Evolutionary conservation across 2,113 vertebrate genomes (phyloP).

Genomic region (Python bivittatus): DNA sequence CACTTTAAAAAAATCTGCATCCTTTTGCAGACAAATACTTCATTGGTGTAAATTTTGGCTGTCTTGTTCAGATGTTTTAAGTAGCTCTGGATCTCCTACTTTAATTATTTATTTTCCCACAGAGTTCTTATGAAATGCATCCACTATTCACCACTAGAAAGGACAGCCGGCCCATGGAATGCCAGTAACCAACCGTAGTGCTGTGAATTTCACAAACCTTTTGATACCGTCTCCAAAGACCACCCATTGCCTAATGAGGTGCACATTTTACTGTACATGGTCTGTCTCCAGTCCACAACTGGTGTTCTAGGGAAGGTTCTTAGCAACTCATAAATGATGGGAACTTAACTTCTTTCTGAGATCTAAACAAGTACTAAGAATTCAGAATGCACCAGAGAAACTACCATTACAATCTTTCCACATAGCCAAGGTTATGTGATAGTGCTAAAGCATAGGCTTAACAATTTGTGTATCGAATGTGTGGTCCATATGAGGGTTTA

Average conservation of each 20-base stretch:
- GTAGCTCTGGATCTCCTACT: background rate
- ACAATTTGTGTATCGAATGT: background rate
- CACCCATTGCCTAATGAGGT: background rate
- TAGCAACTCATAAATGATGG: background rate
- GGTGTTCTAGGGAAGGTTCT: accelerated
- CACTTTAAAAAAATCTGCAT: background rate
- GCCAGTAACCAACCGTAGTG: accelerated
- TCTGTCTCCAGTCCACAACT: accelerated
- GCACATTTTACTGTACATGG: accelerated
- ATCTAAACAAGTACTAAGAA: background rate
- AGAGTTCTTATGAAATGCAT: accelerated
- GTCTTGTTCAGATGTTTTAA: background rate
- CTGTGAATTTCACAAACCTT: background rate
- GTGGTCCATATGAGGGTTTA: background rate
- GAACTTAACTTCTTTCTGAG: background rate
- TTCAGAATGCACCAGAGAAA: slow-evolving; percentile 1
- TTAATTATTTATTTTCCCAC: background rate
- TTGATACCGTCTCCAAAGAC: background rate
- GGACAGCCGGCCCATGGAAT: background rate
- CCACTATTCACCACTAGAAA: background rate
- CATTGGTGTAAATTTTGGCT: background rate
- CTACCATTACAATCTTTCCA: background rate
- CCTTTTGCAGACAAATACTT: background rate
- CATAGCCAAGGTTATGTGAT: background rate
- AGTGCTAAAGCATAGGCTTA: background rate